phyloP scores from a whole-genome alignment of 2,888 invertebrate species.

The Neelides folsomi region DNA sequence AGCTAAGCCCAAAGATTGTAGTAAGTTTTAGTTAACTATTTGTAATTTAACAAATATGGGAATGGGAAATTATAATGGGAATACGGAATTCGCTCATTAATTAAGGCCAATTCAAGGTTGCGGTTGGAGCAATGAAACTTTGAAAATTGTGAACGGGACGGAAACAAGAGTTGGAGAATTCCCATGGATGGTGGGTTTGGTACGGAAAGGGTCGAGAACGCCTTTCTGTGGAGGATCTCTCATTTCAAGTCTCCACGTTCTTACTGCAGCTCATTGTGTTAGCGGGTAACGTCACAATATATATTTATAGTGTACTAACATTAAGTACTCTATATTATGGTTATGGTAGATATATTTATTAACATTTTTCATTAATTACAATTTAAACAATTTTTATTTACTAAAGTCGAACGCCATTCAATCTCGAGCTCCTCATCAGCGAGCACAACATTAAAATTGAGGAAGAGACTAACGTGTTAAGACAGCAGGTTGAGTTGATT shows the following conservation, averaged over 20 bases:
- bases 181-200: conserved; percentile 29
- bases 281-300: conserved; percentile 6
- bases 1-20: conserved; percentile 4
- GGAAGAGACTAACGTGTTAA: conserved; percentile 11
- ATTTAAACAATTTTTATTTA: too few species aligned
- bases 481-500: conserved; percentile 32
- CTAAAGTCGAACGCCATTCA: conserved; percentile 21
- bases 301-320: too few species aligned
- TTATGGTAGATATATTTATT: too few species aligned
- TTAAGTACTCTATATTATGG: too few species aligned
- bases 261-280: conserved; percentile 27
- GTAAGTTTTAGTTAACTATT: conserved; percentile 1
- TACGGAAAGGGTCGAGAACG: conserved; percentile 13
- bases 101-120: conserved; percentile 15
- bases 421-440: conserved; percentile 25
- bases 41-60: too few species aligned
- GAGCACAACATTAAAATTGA: conserved; percentile 15
- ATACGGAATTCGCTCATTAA: background rate
- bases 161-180: conserved; percentile 16
- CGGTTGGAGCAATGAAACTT: conserved; percentile 11
- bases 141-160: conserved; percentile 21
- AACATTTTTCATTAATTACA: too few species aligned
- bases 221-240: conserved; percentile 39
- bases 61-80: background rate
- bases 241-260: conserved; percentile 31